Evolutionary conservation across 2,888 invertebrate species (phyloP), one percentile per base, ranked within the genome.

Genomic region (Ormyrus pomaceus): DNA sequence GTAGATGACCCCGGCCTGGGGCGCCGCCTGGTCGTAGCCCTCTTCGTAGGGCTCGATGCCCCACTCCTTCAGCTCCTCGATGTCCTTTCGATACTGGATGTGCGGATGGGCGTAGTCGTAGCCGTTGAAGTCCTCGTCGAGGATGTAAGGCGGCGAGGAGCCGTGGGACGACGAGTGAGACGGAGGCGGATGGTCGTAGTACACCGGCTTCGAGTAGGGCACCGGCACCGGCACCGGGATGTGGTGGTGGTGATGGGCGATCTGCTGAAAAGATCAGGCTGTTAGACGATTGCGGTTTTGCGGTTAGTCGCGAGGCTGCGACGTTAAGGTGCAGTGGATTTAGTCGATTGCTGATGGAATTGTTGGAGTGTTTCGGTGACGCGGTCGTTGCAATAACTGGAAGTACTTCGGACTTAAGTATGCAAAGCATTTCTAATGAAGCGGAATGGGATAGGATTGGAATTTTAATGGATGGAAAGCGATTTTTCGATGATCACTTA

Each of bases 201-300:
- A 86, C 7, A 73, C n/a, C 0, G 79, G 82, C 34, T 82, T 82
- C 2, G 71, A 65, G 34, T 66, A 74, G 0, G 79, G 59, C 1
- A 82, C 82, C 8, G 82, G 82, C 6, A 82, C 79, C 7, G 91
- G 91, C 50, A 91, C 91, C 48, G 91, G 91, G 53, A 91, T 93
- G 89, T 94, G 92, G 82, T 94, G 94, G 90, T 96, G 95, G 85
- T 95, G 94, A 91, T 96, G 96, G 58, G 95, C 94, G 80, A 96
- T 94, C 91, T 95, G 92, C 19, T 19, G 19, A 19, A 19, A 19
- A 19, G 19, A 19, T 19, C 19, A 19, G 19, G 19, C 19, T 19
- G 19, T 19, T 19, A 19, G 19, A 19, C 19, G 19, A 19, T 19
- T 19, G 19, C 19, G 19, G 19, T 19, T 19, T 19, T 19, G 19